A percentile compares a stretch with the other conserved stretches of the same genome.
phyloP scores from a whole-genome alignment of 2,113 vertebrate species.

The Sinocyclocheilus grahami region DNA sequence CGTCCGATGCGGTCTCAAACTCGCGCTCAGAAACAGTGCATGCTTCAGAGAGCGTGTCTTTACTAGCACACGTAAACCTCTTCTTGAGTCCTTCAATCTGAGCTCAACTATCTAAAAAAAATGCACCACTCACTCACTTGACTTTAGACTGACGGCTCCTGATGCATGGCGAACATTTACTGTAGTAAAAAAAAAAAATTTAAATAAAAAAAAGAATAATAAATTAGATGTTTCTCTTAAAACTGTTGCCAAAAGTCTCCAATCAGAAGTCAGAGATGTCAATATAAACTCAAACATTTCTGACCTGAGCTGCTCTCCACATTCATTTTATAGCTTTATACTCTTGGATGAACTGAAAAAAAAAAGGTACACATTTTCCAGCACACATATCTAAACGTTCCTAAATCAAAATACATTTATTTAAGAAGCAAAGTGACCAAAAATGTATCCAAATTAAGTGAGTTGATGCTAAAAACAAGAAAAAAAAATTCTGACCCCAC shows the following conservation, averaged over 20 bases:
- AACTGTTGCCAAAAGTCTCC: background rate
- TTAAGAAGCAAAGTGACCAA: no score
- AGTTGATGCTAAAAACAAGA: no score
- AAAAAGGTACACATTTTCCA: no score
- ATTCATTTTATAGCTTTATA: background rate
- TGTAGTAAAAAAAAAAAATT: background rate
- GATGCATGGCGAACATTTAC: background rate
- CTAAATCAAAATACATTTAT: no score
- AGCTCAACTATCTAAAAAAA: constrained; percentile 11
- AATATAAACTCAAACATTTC: background rate
- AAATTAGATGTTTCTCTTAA: background rate
- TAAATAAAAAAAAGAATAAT: no score
- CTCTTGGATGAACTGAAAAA: background rate
- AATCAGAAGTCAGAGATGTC: background rate
- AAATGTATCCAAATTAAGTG: no score
- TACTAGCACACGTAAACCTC: background rate
- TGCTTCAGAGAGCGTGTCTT: constrained; percentile 24
- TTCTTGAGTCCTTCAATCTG: background rate
- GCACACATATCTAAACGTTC: no score
- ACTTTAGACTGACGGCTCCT: background rate
- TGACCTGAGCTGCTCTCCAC: background rate
- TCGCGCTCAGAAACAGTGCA: background rate
- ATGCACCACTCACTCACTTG: background rate
- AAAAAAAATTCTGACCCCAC: no score
- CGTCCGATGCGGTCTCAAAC: background rate